Base-by-base conservation (phyloP, 2,113 vertebrate genomes). In the Bos indicus region DNA sequence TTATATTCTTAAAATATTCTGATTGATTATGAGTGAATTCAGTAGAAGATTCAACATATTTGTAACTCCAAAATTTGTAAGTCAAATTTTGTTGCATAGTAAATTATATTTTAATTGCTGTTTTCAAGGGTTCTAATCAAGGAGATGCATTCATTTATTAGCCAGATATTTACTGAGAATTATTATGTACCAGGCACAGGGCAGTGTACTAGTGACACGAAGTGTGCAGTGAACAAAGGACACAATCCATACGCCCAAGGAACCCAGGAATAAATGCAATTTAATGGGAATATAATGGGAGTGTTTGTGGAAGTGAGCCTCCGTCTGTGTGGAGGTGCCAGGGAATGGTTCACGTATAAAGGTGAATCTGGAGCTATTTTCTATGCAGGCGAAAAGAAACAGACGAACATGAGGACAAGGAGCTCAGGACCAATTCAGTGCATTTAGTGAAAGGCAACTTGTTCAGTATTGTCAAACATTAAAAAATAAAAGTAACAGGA, bases 1-100 rank as follows among this genome's bases (percentile, higher is more conserved):
- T 95, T 86, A 57, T 1, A 84, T 62, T 95, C 59, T 93, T 82
- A 46, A 94, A 95, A 74, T 48, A 95, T 62, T 83, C 89, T 95
- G 54, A 36, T 3, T 93, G 14, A 46, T 83, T 30, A 33, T 92
- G 28, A 52, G 36, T 60, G 30, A 71, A 81, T 19, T 7, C 30
- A 62, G 11, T 4, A 67, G 46, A 2, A n/a, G 6, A 77, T 33
- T 77, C 54, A 54, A 60, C 48, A 71, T 56, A 7, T 60, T 88
- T 78, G 3, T 59, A 94, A 91, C 10, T 60, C 19, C 62, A 19
- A 88, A 88, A 67, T 60, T 91, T 78, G 14, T 57, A 86, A 93
- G 36, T 90, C 43, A 90, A 52, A 57, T 26, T 83, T 43, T 51
- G 77, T 87, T 85, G 8, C n/a, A 83, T 23, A 19, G 5, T 71